These are phyloP conservation scores for Ptilonorhynchus violaceus DNA, from an alignment of 2,113 vertebrate species.

Conservation along the genomic window DNA sequence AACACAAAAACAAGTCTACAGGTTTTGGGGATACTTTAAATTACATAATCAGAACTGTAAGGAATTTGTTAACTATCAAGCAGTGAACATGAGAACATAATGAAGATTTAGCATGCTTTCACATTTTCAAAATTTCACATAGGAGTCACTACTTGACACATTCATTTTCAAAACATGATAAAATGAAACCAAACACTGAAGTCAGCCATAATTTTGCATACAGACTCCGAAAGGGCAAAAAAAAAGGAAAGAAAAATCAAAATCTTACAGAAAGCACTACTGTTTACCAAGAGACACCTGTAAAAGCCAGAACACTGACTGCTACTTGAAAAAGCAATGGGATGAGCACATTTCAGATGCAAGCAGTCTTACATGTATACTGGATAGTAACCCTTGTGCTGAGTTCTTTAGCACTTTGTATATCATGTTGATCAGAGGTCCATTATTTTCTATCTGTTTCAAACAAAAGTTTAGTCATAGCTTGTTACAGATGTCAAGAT, in stretches of 20 bases:
- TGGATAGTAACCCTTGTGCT: constrained; percentile 81
- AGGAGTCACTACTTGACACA: constrained; percentile 30
- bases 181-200: constrained; percentile 53
- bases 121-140: constrained; percentile 2
- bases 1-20: not conserved
- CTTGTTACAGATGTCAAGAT: constrained; percentile 10
- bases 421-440: constrained; percentile 88
- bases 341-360: constrained; percentile 75
- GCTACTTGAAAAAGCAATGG: constrained; percentile 74
- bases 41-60: not conserved
- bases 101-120: constrained; percentile 62
- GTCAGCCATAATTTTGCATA: constrained; percentile 56
- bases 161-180: constrained; percentile 24
- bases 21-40: not conserved
- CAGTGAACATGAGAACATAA: constrained; percentile 49
- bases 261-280: constrained; percentile 62
- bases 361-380: constrained; percentile 88
- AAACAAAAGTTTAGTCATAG: constrained; percentile 83
- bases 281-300: constrained; percentile 44
- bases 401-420: constrained; percentile 87
- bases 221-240: not conserved
- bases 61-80: constrained; percentile 8
- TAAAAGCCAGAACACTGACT: constrained; percentile 71
- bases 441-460: constrained; percentile 93
- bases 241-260: not conserved